Evolutionary conservation across 2,797 vertebrate genomes (phyloP).

Genomic region (Myripristis murdjan): DNA sequence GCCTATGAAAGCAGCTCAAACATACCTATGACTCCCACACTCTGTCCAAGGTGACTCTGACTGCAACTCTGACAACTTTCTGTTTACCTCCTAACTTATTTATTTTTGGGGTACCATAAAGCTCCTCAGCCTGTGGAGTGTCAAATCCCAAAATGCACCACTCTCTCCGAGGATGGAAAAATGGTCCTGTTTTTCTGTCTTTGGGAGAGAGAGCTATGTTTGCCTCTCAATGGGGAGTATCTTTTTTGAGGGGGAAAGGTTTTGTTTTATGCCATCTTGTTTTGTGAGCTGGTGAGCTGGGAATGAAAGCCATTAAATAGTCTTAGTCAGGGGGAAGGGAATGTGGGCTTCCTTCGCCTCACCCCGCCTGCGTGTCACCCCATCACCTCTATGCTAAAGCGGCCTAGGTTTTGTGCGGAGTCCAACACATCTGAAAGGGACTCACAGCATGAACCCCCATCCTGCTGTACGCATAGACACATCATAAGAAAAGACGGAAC

Average conservation of each 20-base stretch:
- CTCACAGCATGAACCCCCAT: constrained; percentile 78
- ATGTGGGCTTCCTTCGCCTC: constrained; percentile 63
- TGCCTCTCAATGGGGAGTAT: constrained; percentile 64
- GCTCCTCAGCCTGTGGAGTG: constrained; percentile 17
- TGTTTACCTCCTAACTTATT: constrained; percentile 39
- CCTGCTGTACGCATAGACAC: constrained; percentile 68
- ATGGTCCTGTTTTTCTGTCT: constrained; percentile 34
- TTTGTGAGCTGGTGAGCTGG: constrained; percentile 70
- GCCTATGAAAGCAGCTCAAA: constrained; percentile 43
- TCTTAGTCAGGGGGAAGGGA: constrained; percentile 78
- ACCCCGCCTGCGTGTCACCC: constrained; percentile 72
- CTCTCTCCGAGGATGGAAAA: constrained; percentile 38
- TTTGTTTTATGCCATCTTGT: constrained; percentile 82
- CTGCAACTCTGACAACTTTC: constrained; percentile 28
- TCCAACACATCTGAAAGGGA: constrained; percentile 79
- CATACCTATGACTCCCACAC: constrained; percentile 10
- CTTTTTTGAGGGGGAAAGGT: constrained; percentile 67
- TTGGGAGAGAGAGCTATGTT: constrained; percentile 44
- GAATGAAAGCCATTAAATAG: constrained; percentile 87
- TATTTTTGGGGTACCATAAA: constrained; percentile 22
- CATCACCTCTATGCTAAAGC: constrained; percentile 80
- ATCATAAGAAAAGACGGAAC: constrained; percentile 76
- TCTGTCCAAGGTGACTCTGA: constrained; percentile 62
- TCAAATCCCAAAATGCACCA: constrained; percentile 44
- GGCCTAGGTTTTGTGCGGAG: constrained; percentile 81